A percentile compares a stretch with the other conserved stretches of the same genome.
These are phyloP conservation scores for Drosophila albomicans DNA, from an alignment of 1,140 invertebrate species.

Conservation along the genomic window DNA sequence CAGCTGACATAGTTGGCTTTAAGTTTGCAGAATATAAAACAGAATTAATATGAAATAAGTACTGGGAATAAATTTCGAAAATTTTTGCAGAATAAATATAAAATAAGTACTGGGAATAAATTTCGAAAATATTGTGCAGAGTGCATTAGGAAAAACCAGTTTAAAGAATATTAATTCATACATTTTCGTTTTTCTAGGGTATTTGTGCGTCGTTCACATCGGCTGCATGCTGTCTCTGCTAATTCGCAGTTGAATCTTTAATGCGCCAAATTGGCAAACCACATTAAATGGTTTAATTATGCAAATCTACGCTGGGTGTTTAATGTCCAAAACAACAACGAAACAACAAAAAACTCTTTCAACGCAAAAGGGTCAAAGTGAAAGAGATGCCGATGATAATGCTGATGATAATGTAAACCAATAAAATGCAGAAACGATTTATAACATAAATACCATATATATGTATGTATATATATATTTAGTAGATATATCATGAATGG, in stretches of 20 bases:
- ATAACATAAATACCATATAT: slow-evolving; percentile 2
- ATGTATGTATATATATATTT: not conserved
- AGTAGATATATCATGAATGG: not conserved
- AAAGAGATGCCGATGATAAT: slow-evolving; percentile 29
- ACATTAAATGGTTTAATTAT: slow-evolving; percentile 53
- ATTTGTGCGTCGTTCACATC: not conserved
- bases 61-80: too few relatives aligned
- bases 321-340: slow-evolving; percentile 7
- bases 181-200: slow-evolving; percentile 8
- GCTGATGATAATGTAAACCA: slow-evolving; percentile 26
- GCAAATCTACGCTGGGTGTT: slow-evolving; percentile 37
- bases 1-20: too few relatives aligned
- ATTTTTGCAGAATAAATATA: too few relatives aligned
- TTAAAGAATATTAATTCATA: too few relatives aligned
- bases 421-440: slow-evolving; percentile 17
- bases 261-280: slow-evolving; percentile 50
- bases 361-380: slow-evolving; percentile 42
- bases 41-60: too few relatives aligned
- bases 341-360: not conserved
- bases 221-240: not conserved
- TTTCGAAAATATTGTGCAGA: too few relatives aligned
- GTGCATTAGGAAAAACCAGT: too few relatives aligned
- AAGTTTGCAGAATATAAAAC: too few relatives aligned
- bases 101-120: too few relatives aligned
- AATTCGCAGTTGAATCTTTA: slow-evolving; percentile 37